phyloP scores from a whole-genome alignment of 2,888 invertebrate species.

The Eupsilia transversa region DNA sequence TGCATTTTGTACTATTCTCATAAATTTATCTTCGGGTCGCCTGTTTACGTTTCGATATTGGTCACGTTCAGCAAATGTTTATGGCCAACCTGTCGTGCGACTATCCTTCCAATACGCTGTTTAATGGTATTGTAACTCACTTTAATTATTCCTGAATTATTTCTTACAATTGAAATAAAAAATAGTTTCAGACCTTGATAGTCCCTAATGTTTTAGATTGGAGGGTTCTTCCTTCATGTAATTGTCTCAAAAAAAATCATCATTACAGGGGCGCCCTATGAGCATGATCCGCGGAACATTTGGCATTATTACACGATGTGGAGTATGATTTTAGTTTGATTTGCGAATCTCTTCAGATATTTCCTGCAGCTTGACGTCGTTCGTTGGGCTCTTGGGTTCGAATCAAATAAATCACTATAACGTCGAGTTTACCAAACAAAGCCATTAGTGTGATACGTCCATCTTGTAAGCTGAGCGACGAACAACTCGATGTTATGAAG shows the following conservation, averaged over 20 bases:
- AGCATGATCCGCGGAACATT: neutral
- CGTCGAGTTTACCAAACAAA: neutral
- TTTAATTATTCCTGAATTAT: neutral
- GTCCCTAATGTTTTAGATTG: neutral
- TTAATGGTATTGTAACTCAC: neutral
- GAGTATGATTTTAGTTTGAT: neutral
- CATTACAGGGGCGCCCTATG: neutral
- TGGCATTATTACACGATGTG: neutral
- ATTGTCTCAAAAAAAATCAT: neutral
- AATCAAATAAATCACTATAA: neutral
- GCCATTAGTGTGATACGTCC: neutral
- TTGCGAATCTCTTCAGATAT: neutral
- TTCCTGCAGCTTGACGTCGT: neutral
- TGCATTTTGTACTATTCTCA: conserved; percentile 77
- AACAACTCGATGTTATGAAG: conserved; percentile 9
- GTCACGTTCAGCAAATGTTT: conserved; percentile 31
- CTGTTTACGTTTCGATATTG: conserved; percentile 59
- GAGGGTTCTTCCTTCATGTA: neutral
- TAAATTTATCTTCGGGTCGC: conserved; percentile 61
- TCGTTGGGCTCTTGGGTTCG: neutral
- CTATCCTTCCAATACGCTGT: neutral
- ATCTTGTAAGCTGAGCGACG: neutral
- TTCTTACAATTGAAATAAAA: neutral
- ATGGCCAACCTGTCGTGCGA: neutral
- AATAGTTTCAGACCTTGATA: neutral